phyloP scores from a whole-genome alignment of 2,888 invertebrate genomes.

The Spilarctia lutea region DNA sequence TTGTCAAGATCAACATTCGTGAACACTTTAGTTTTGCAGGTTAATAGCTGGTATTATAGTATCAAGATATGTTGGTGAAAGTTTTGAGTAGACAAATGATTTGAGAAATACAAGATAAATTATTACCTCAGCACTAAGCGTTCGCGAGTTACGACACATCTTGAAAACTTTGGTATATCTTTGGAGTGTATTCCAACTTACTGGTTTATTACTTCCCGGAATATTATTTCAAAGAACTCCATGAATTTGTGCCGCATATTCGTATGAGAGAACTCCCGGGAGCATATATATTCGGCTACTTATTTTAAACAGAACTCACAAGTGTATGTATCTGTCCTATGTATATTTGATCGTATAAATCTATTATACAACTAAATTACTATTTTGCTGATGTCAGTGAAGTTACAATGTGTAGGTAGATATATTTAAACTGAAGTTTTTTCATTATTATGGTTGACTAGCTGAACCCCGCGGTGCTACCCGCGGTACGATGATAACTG shows the following conservation, averaged over 20 bases:
- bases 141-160: conserved; percentile 69
- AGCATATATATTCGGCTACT: conserved; percentile 79
- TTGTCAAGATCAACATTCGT: conserved; percentile 24
- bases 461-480: too few relatives aligned
- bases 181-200: conserved; percentile 80
- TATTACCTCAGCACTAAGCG: conserved; percentile 67
- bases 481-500: too few relatives aligned
- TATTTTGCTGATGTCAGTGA: conserved; percentile 31
- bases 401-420: neutral
- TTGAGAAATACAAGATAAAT: conserved; percentile 62
- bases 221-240: conserved; percentile 85
- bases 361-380: conserved; percentile 14
- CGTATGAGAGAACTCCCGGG: conserved; percentile 76
- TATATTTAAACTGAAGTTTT: neutral
- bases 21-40: conserved; percentile 9
- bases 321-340: conserved; percentile 60
- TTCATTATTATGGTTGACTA: neutral
- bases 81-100: conserved; percentile 39
- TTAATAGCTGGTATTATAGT: conserved; percentile 2
- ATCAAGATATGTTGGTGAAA: neutral
- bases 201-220: conserved; percentile 82
- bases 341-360: conserved; percentile 59
- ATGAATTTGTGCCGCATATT: conserved; percentile 79
- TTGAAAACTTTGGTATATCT: conserved; percentile 81
- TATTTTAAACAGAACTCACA: conserved; percentile 72